A percentile compares a stretch with the other conserved stretches of the same genome.
Evolutionary conservation across 2,888 invertebrate species (phyloP).

Genomic region (Pyrochroa serraticornis): DNA sequence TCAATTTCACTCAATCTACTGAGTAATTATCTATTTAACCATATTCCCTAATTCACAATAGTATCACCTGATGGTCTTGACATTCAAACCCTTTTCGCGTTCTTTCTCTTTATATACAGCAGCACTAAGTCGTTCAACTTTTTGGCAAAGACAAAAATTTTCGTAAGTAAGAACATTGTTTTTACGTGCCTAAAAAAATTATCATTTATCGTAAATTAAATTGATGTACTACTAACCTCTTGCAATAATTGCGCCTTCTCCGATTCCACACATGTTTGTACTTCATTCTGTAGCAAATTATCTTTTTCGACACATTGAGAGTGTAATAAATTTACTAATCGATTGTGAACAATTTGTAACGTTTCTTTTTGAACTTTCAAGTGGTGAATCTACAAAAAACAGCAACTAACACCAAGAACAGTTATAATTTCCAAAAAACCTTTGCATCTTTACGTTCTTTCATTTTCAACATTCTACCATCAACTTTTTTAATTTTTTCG

Average conservation of each 20-base stretch:
- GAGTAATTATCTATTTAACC: not conserved
- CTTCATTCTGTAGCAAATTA: conserved; percentile 37
- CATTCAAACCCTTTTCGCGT: not conserved
- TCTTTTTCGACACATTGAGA: conserved; percentile 50
- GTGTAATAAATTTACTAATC: conserved; percentile 48
- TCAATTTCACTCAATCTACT: not conserved
- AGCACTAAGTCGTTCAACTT: conserved; percentile 37
- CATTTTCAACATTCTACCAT: conserved; percentile 40
- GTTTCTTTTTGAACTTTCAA: conserved; percentile 49
- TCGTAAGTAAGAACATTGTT: conserved; percentile 43
- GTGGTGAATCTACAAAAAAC: conserved; percentile 38
- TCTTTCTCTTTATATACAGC: no score
- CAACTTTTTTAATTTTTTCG: conserved; percentile 6
- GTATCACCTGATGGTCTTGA: not conserved
- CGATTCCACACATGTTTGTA: conserved; percentile 41
- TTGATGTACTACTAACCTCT: conserved; percentile 36
- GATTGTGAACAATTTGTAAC: conserved; percentile 48
- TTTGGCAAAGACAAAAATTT: conserved; percentile 43
- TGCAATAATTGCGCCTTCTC: conserved; percentile 46
- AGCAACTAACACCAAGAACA: not conserved
- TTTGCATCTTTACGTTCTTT: conserved; percentile 46
- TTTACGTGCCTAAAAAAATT: conserved; percentile 39
- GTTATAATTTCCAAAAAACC: conserved; percentile 24
- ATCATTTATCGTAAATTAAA: not conserved
- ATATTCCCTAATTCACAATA: conserved; percentile 1